Evolutionary conservation across 2,113 vertebrate genomes (phyloP).

Genomic region (Potamarius usumacintae): DNA sequence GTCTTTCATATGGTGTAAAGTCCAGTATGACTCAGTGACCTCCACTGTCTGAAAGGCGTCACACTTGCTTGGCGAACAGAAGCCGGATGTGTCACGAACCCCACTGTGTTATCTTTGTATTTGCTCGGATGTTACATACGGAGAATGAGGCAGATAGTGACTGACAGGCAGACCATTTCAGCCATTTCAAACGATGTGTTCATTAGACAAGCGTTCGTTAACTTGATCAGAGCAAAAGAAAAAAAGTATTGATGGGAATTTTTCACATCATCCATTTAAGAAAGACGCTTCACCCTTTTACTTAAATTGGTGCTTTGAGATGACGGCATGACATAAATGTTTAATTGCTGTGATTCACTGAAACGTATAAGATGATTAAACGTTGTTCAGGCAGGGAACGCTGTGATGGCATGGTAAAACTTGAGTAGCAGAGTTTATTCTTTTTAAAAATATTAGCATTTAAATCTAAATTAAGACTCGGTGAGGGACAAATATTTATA

Average conservation of each 20-base stretch:
- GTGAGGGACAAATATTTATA: background rate
- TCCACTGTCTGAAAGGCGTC: slow-evolving; percentile 62
- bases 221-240: background rate
- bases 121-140: slow-evolving; percentile 61
- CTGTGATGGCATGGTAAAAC: background rate
- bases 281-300: slow-evolving; percentile 17
- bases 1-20: slow-evolving; percentile 47
- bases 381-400: background rate
- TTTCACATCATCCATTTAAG: background rate
- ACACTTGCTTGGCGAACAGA: slow-evolving; percentile 63
- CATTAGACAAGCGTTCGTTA: background rate
- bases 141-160: slow-evolving; percentile 56
- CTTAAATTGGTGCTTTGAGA: background rate
- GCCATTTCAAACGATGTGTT: slow-evolving; percentile 47
- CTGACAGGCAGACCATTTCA: slow-evolving; percentile 51
- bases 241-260: background rate
- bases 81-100: slow-evolving; percentile 73
- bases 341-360: slow-evolving; percentile 15
- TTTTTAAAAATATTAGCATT: background rate
- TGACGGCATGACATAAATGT: slow-evolving; percentile 1
- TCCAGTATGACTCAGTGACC: slow-evolving; percentile 62
- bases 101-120: slow-evolving; percentile 63
- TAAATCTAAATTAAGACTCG: background rate
- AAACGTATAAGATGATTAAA: slow-evolving; percentile 3
- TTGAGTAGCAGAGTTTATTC: background rate